Percentiles rank a stretch among this genome's conserved stretches.
Conservation (phyloP, 2,113 vertebrate species). For the Callorhinus ursinus region DNA sequence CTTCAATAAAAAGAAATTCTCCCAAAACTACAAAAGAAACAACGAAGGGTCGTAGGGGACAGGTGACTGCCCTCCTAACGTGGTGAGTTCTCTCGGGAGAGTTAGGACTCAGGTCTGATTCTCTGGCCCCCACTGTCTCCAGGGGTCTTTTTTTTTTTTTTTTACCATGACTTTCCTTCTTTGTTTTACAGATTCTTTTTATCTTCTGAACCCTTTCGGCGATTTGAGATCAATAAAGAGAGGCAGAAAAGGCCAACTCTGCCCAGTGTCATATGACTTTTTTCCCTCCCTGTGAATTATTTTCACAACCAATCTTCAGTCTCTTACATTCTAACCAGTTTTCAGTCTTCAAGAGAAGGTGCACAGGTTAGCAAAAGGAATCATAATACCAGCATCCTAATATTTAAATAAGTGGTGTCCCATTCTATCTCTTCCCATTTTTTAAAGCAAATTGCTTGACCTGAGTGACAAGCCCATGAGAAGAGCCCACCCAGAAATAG, state of each 20-base stretch:
- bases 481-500: conserved; percentile 47
- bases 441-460: conserved; percentile 75
- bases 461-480: conserved; percentile 55
- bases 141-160: background rate
- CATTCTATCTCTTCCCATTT: conserved; percentile 27
- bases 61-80: background rate
- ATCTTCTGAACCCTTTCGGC: conserved; percentile 66
- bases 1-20: background rate
- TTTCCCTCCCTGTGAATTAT: conserved; percentile 45
- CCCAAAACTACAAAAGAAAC: background rate
- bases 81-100: rapidly evolving
- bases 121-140: background rate
- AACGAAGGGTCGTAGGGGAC: background rate
- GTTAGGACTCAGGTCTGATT: background rate
- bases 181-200: conserved; percentile 64
- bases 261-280: conserved; percentile 48
- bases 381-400: background rate
- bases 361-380: conserved; percentile 59
- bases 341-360: background rate
- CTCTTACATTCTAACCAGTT: conserved; percentile 67
- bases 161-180: conserved; percentile 24
- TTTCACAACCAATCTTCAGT: conserved; percentile 31
- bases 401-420: conserved; percentile 53
- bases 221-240: conserved; percentile 69
- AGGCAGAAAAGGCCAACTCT: conserved; percentile 64